Evolutionary conservation across 2,113 vertebrate species (phyloP), one percentile per base, ranked within the genome.

Genomic region (Stigmatopora nigra): DNA sequence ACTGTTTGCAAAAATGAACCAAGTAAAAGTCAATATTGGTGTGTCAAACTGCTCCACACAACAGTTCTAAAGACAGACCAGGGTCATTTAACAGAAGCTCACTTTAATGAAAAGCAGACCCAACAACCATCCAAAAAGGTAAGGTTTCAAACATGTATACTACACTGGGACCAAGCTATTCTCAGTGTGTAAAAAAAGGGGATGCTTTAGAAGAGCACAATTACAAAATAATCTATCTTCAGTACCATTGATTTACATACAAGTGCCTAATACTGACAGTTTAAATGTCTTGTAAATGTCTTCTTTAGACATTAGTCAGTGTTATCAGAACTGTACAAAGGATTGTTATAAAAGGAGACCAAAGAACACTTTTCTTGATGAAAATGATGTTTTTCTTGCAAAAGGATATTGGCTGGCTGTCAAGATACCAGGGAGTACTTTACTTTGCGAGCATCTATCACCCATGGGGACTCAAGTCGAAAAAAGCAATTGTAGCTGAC

Each of bases 251-350:
- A 31, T 31, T 56, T 56, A 56, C 53, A 35, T 56, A 15, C 53
- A 56, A 31, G 53, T 35, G 22, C 12, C 53, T 31, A 31, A 13
- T 56, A 15, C 53, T 56, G 20, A 56, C 22, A 31, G 53, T 56
- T 56, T 31, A 7, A 56, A 56, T 56, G 51, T 53, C 51, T 53
- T 53, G 51, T 53, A 53, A 53, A 53, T 53, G n/a, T 44, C 38
- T 44, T n/a, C 38, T 45, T n/a, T 44, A 22, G 58, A 61, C 58
- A 44, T 61, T 19, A 61, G 17, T 20, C 57, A 5, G 58, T 44
- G n/a, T 44, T 45, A 20, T 44, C 58, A 20, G 38, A 61, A 41
- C n/a, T 45, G n/a, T 19, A 61, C 58, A 61, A 61, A 61, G 17
- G 4, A 12, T 61, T 10, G 25, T 44, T 12, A 44, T 44, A 20